phyloP scores from a whole-genome alignment of 1,140 invertebrate genomes.

The Pinna nobilis region DNA sequence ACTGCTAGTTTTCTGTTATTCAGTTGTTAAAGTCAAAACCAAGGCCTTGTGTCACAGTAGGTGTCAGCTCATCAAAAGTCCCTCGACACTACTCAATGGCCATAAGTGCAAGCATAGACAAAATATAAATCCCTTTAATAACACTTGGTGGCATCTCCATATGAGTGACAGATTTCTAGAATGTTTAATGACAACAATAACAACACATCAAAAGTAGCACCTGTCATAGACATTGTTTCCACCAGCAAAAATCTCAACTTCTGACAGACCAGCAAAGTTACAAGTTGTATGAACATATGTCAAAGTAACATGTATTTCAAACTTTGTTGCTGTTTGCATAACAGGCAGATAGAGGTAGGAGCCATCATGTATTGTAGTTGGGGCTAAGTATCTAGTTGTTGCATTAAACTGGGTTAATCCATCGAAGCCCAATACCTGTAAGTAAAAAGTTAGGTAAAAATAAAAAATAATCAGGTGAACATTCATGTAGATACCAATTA shows the following conservation, averaged over 20 bases:
- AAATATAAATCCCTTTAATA: no score
- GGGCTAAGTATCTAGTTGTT: slow-evolving; percentile 53
- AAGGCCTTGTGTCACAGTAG: no score
- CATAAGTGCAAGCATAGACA: no score
- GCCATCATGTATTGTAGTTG: slow-evolving; percentile 44
- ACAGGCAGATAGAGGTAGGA: slow-evolving; percentile 57
- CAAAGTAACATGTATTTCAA: no score
- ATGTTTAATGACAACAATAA: no score
- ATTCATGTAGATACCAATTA: background rate
- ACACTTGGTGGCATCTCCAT: no score
- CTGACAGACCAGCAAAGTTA: slow-evolving; percentile 45
- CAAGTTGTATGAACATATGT: slow-evolving; percentile 25
- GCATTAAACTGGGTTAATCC: slow-evolving; percentile 44
- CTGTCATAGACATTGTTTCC: slow-evolving; percentile 47
- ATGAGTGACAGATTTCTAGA: no score
- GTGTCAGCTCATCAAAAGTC: no score
- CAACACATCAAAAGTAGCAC: slow-evolving; percentile 17
- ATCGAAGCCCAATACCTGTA: slow-evolving; percentile 52
- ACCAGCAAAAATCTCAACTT: slow-evolving; percentile 63
- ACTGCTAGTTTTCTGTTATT: no score
- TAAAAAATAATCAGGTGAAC: background rate
- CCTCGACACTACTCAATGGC: no score
- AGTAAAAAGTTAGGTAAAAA: background rate
- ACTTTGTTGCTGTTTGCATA: slow-evolving; percentile 39
- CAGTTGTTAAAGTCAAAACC: no score